These are phyloP conservation scores for Ectropis crepuscularia DNA, from an alignment of 2,888 invertebrate genomes.

Conservation along the genomic window DNA sequence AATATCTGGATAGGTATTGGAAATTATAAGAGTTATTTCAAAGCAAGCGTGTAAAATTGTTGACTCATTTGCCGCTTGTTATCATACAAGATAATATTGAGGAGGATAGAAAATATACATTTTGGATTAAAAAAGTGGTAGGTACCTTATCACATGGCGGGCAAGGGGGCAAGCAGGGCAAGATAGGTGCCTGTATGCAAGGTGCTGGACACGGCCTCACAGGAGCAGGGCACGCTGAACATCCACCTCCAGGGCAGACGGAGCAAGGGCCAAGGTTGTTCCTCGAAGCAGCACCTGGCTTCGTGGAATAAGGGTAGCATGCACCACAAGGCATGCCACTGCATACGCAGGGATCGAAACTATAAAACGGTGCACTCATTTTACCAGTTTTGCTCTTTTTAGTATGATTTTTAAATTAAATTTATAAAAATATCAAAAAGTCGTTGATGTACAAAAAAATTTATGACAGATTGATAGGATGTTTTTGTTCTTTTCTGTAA, in stretches of 20 bases:
- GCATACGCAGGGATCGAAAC: conserved; percentile 75
- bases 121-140: too few species aligned
- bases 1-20: too few species aligned
- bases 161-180: conserved; percentile 70
- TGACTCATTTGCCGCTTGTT: too few species aligned
- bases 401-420: conserved; percentile 37
- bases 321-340: conserved; percentile 73
- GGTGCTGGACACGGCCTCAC: conserved; percentile 73
- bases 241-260: conserved; percentile 76
- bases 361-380: conserved; percentile 80
- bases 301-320: conserved; percentile 73
- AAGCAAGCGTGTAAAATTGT: too few species aligned
- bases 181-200: conserved; percentile 61
- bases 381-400: conserved; percentile 50
- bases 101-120: too few species aligned
- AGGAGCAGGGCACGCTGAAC: conserved; percentile 76
- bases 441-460: conserved; percentile 14
- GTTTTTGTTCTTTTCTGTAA: not conserved
- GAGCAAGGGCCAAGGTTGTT: conserved; percentile 71
- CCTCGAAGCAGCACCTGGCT: conserved; percentile 66
- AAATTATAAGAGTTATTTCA: too few species aligned
- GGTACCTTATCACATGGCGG: conserved; percentile 76
- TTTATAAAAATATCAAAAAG: conserved; percentile 22
- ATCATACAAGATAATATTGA: too few species aligned
- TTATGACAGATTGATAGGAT: conserved; percentile 9